Percentiles rank a stretch among this genome's conserved stretches.
Evolutionary conservation across 1,140 invertebrate species (phyloP).

Genomic region (Lanistes nyassanus): DNA sequence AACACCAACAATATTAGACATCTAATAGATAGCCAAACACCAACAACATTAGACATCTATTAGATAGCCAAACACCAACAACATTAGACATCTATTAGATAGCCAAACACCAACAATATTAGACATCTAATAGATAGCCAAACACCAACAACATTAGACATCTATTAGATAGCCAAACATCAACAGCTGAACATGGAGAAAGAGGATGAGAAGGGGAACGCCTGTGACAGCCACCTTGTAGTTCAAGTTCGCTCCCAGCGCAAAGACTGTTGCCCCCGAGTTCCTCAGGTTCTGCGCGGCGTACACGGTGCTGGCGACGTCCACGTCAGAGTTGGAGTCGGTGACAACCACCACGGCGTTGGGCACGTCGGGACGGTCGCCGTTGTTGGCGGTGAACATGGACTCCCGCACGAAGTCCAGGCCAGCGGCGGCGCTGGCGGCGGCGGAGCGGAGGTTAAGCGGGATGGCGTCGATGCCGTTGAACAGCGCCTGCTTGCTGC

Average conservation of each 20-base stretch:
- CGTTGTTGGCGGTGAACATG: slow-evolving; percentile 43
- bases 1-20: no score
- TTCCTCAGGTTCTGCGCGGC: slow-evolving; percentile 34
- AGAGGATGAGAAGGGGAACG: neutral
- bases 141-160: no score
- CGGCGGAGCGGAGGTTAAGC: slow-evolving; percentile 36
- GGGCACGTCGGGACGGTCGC: slow-evolving; percentile 54
- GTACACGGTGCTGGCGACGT: slow-evolving; percentile 35
- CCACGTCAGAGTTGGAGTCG: slow-evolving; percentile 48
- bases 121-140: no score
- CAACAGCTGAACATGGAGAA: no score
- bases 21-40: no score
- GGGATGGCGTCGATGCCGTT: slow-evolving; percentile 43
- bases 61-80: no score
- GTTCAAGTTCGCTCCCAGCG: neutral
- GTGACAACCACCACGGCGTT: slow-evolving; percentile 59
- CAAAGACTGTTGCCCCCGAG: slow-evolving; percentile 32
- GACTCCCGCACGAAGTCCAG: slow-evolving; percentile 37
- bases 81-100: no score
- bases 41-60: no score
- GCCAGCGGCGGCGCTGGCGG: slow-evolving; percentile 41
- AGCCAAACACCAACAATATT: no score
- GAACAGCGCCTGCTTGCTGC: slow-evolving; percentile 39
- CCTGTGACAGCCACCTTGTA: slow-evolving; percentile 5
- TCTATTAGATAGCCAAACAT: no score